Evolutionary conservation across 2,113 vertebrate species (phyloP).

Genomic region (Ardeotis arabs): DNA sequence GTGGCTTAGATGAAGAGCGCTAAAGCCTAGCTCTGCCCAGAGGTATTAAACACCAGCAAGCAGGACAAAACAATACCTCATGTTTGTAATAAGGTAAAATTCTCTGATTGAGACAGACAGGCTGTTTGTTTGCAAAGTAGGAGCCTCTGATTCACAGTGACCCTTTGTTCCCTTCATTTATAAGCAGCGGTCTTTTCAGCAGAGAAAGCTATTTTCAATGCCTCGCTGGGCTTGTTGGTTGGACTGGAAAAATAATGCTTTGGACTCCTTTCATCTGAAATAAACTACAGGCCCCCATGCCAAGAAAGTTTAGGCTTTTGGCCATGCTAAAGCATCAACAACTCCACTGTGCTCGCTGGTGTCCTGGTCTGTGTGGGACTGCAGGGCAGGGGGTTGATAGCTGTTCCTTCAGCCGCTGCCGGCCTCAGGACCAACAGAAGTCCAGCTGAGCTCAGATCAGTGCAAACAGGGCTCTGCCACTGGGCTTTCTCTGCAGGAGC

Average conservation of each 20-base stretch:
- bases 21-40: background rate
- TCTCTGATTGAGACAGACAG: background rate
- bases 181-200: conserved; percentile 39
- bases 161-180: conserved; percentile 34
- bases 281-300: conserved; percentile 2
- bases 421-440: background rate
- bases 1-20: background rate
- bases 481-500: background rate
- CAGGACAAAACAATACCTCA: background rate
- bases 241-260: conserved; percentile 56
- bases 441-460: background rate
- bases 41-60: background rate
- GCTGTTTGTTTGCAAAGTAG: background rate
- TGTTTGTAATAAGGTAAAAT: background rate
- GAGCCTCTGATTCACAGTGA: background rate
- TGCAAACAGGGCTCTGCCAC: background rate
- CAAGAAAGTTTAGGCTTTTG: conserved; percentile 33
- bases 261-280: conserved; percentile 57
- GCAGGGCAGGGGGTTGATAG: background rate
- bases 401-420: background rate
- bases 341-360: background rate
- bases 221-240: conserved; percentile 32
- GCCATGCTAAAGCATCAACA: background rate
- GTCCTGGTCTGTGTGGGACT: background rate
- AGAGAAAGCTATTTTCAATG: conserved; percentile 35